Base-by-base conservation (phyloP, 2,797 vertebrate genomes). In the Glyptemys insculpta region DNA sequence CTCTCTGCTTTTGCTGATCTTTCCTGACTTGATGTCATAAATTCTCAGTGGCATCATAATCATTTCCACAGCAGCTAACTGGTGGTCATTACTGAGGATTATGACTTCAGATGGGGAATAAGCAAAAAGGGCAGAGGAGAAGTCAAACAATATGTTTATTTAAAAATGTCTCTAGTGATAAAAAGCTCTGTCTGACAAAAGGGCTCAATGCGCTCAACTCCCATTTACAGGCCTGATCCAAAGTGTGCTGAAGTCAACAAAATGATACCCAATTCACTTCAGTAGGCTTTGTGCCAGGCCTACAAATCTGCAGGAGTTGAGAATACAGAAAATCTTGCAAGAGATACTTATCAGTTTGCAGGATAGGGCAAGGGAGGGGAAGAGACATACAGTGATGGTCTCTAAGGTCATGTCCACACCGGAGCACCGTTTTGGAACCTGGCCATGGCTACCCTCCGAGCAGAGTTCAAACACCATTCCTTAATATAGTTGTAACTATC, bases 281-380 rank as follows among this genome's bases (percentile, higher is more conserved):
- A 8, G 31, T 41, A 65, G 83, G 3, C 65, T 90, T 57, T 49
- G 50, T 11, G 19, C 21, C 65, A 68, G 34, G n/a, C n/a, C n/a
- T 18, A n/a, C 37, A 54, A 31, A 31, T 59, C 81, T 44, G 27
- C 44, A 44, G 31, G 14, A 19, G 47, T 19, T 79, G 47, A 12
- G 0, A 0, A 34, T 0, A 5, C 41, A 23, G 12, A 6, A 2
- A 2, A 81, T 21, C 44, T 11, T 74, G 19, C 0, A 0, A 81
- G 57, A 0, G 8, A 62, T 29, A 49, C 74, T 56, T 59, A 72
- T 47, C 8, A 79, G 16, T 19, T 81, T 80, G 59, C 41, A 74
- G 9, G 74, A 86, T 1, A 31, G 0, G 0, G 59, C 59, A 72
- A 83, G 72, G 29, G 57, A 34, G 92, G 31, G n/a, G 41, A 83